Percentiles rank a stretch among this genome's conserved stretches.
Conservation (phyloP, 2,888 invertebrate genomes). For the Leucozona laternaria region DNA sequence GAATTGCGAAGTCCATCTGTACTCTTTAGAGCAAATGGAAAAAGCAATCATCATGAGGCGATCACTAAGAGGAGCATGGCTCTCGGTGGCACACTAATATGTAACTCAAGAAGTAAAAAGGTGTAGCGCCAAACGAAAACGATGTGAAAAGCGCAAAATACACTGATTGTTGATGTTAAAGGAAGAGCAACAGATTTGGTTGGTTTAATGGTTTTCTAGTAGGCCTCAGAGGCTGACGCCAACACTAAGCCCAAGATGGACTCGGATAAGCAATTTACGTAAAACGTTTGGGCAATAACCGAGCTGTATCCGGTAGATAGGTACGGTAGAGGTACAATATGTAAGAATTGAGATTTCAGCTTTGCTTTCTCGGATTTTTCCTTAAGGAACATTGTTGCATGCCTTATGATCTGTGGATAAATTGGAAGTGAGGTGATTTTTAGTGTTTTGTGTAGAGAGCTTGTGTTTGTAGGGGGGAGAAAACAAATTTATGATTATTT, state of each 20-base stretch:
- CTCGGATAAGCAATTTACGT: conserved; percentile 55
- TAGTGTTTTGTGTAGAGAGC: background rate
- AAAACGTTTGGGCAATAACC: conserved; percentile 66
- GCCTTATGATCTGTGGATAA: conserved; percentile 46
- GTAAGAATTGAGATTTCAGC: conserved; percentile 35
- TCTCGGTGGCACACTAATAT: background rate
- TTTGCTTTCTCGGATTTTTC: background rate
- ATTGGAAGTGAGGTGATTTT: conserved; percentile 51
- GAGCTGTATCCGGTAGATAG: conserved; percentile 10
- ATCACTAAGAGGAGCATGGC: conserved; percentile 18
- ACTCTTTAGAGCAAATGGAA: conserved; percentile 63
- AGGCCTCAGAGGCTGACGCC: background rate
- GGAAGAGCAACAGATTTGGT: conserved; percentile 57
- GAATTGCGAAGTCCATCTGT: conserved; percentile 19
- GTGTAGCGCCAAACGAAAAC: conserved; percentile 30
- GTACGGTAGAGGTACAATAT: background rate
- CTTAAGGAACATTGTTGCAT: conserved; percentile 12
- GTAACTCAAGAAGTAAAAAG: conserved; percentile 20
- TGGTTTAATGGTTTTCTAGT: conserved; percentile 35
- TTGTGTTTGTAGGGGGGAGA: too few relatives aligned
- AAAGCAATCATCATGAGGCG: conserved; percentile 70
- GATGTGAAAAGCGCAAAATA: conserved; percentile 35
- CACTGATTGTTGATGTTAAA: background rate
- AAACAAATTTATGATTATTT: conserved; percentile 21
- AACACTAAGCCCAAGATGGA: background rate